Evolutionary conservation across 2,113 vertebrate species (phyloP).

Genomic region (Cyprinodon brontotheroides): DNA sequence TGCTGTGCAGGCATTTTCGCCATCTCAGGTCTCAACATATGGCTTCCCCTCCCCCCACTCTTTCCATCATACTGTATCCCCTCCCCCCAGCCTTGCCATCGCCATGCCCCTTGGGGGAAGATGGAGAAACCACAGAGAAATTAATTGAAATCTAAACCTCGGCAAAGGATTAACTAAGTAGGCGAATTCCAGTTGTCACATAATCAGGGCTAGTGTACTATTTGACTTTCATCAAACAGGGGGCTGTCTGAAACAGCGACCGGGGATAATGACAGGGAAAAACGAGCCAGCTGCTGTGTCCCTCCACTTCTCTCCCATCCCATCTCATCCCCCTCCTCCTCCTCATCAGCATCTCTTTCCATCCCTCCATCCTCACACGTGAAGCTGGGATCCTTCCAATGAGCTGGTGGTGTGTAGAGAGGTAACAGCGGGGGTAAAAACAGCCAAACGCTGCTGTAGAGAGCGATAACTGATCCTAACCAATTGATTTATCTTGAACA

Average conservation of each 20-base stretch:
- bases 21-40: constrained; percentile 56
- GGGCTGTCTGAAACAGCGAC: constrained; percentile 66
- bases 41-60: constrained; percentile 58
- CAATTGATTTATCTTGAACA: constrained; percentile 34
- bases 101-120: constrained; percentile 50
- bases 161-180: constrained; percentile 78
- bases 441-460: constrained; percentile 43
- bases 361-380: constrained; percentile 44
- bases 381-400: constrained; percentile 43
- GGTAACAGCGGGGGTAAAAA: constrained; percentile 37
- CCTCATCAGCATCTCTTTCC: constrained; percentile 64
- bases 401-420: constrained; percentile 23
- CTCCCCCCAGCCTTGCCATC: constrained; percentile 45
- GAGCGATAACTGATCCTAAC: constrained; percentile 25
- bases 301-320: constrained; percentile 21
- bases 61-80: constrained; percentile 68
- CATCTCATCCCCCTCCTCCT: constrained; percentile 43
- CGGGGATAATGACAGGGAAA: constrained; percentile 76
- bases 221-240: constrained; percentile 80
- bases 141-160: constrained; percentile 78
- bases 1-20: constrained; percentile 70
- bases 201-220: constrained; percentile 75
- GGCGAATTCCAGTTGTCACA: constrained; percentile 80
- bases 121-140: constrained; percentile 71
- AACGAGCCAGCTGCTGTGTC: constrained; percentile 75